These are phyloP conservation scores for Ceyx margarethae DNA, from an alignment of 2,113 vertebrate genomes.

Conservation along the genomic window DNA sequence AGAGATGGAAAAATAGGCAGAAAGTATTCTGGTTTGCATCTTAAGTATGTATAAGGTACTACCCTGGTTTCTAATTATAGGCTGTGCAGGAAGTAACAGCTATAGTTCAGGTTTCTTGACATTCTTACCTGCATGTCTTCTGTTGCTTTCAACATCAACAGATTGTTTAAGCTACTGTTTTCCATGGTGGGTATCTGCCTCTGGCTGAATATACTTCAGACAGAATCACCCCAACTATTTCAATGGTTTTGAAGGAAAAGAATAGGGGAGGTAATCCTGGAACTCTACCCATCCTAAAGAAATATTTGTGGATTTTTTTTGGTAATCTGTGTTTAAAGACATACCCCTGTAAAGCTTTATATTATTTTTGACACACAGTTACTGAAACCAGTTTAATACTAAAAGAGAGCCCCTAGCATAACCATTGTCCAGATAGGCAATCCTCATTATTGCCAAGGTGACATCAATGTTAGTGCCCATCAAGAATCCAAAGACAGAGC, in stretches of 20 bases:
- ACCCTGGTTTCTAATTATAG: background rate
- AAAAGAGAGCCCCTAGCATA: background rate
- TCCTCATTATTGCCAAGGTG: background rate
- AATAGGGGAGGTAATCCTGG: background rate
- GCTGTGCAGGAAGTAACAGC: background rate
- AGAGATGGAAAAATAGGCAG: background rate
- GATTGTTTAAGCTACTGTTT: background rate
- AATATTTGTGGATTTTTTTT: background rate
- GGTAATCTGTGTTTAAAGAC: background rate
- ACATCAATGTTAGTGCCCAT: background rate
- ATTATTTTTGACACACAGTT: background rate
- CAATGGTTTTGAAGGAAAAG: background rate
- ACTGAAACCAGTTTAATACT: background rate
- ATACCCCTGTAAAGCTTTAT: background rate
- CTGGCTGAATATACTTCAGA: background rate
- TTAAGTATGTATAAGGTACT: background rate
- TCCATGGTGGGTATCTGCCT: background rate
- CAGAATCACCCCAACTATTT: background rate
- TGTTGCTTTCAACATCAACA: background rate
- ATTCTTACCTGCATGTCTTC: background rate
- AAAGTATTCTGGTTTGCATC: background rate
- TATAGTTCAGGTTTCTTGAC: background rate
- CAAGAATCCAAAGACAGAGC: background rate
- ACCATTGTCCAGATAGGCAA: background rate
- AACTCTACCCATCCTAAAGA: background rate